phyloP scores from a whole-genome alignment of 2,113 vertebrate species.

The Lophura nycthemera region DNA sequence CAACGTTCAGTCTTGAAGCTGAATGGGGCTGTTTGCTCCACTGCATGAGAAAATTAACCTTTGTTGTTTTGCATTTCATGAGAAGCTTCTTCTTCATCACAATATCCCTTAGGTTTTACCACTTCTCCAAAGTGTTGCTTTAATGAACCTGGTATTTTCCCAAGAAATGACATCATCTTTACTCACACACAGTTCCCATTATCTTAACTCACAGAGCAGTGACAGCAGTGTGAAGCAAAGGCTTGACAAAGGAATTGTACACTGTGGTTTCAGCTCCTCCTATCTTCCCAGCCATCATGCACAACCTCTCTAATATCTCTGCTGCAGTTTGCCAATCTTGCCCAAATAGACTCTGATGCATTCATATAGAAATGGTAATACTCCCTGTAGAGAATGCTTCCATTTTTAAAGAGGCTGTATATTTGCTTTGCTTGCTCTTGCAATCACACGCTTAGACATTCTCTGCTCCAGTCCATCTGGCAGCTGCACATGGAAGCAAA shows the following conservation, averaged over 20 bases:
- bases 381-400: not conserved
- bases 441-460: not conserved
- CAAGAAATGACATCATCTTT: not conserved
- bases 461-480: conserved; percentile 19
- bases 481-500: conserved; percentile 21
- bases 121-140: not conserved
- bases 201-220: not conserved
- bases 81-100: not conserved
- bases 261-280: not conserved
- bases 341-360: not conserved
- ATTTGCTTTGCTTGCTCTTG: not conserved
- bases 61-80: not conserved
- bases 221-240: not conserved
- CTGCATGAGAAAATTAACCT: not conserved
- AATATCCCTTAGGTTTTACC: not conserved
- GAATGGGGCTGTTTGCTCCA: not conserved
- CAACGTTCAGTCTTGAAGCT: not conserved
- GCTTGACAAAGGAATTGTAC: not conserved
- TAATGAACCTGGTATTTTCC: not conserved
- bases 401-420: not conserved
- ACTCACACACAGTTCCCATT: not conserved
- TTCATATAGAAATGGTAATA: not conserved
- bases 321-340: not conserved
- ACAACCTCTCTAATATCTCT: not conserved
- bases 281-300: not conserved